Conservation (phyloP, 2,797 vertebrate species). For the Sebastes alutus region DNA sequence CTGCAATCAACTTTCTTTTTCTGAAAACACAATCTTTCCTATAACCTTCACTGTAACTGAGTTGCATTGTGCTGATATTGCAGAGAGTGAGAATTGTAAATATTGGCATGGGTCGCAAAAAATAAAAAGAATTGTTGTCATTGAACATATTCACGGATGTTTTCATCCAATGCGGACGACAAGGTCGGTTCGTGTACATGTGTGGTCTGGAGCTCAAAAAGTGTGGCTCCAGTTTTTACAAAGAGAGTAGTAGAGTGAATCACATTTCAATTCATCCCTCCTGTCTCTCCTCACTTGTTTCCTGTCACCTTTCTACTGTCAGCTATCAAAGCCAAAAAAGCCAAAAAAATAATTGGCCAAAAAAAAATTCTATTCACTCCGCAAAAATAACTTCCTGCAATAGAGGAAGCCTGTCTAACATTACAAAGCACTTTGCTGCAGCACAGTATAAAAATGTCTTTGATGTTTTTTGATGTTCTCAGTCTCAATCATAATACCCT, state of each 20-base stretch:
- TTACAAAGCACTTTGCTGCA: background rate
- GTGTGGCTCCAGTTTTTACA: background rate
- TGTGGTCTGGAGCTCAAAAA: background rate
- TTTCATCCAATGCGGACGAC: background rate
- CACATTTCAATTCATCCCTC: background rate
- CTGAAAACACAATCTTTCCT: background rate
- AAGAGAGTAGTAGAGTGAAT: background rate
- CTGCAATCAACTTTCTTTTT: background rate
- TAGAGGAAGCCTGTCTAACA: background rate
- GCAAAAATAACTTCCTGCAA: background rate
- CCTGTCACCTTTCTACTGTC: background rate
- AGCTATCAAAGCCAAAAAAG: background rate
- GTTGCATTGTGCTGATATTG: background rate
- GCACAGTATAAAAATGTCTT: background rate
- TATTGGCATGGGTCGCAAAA: background rate
- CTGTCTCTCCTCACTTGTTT: background rate
- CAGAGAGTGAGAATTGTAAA: background rate
- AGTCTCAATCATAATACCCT: background rate
- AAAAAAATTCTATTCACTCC: background rate
- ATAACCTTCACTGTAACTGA: background rate
- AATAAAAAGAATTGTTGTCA: background rate
- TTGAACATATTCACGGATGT: background rate
- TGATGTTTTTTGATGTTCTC: background rate
- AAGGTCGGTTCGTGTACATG: background rate
- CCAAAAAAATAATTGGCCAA: background rate